Conservation (phyloP, 1,140 invertebrate genomes). For the Drosophila subobscura region DNA sequence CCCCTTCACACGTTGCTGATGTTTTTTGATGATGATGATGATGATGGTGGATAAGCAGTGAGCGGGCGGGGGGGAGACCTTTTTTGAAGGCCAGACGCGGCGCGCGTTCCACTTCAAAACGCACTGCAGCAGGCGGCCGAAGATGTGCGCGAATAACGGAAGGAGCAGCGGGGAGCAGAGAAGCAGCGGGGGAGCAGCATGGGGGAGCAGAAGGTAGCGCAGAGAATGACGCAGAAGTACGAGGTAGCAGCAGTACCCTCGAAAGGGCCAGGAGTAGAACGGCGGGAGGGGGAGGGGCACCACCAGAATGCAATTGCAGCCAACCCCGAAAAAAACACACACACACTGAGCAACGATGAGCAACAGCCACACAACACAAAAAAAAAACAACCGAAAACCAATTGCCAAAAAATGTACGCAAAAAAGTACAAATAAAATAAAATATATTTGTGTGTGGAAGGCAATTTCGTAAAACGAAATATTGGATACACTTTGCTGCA, state of each 20-base stretch:
- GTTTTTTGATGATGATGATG: conserved; percentile 32
- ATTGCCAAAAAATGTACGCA: conserved; percentile 50
- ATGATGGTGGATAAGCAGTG: conserved; percentile 54
- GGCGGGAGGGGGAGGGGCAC: conserved; percentile 8
- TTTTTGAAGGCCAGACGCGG: conserved; percentile 17
- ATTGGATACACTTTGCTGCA: not conserved
- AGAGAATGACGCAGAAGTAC: too few species aligned
- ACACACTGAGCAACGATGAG: conserved; percentile 2
- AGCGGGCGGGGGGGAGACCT: conserved; percentile 2
- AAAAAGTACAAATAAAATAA: conserved; percentile 21
- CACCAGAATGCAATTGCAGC: conserved; percentile 68
- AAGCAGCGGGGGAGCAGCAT: too few species aligned
- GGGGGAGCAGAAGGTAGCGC: too few species aligned
- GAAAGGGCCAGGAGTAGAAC: too few species aligned
- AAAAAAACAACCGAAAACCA: conserved; percentile 39
- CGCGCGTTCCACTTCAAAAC: conserved; percentile 76
- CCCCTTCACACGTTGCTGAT: not conserved
- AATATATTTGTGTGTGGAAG: not conserved
- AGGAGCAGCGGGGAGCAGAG: too few species aligned
- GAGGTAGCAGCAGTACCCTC: too few species aligned
- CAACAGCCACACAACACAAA: conserved; percentile 7
- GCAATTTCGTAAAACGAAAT: not conserved
- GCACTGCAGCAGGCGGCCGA: conserved; percentile 45
- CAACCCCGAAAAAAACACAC: conserved; percentile 68
- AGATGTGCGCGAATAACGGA: not conserved